These are phyloP conservation scores for Schizopygopsis pylzovi DNA, from an alignment of 2,797 vertebrate species.

Conservation along the genomic window DNA sequence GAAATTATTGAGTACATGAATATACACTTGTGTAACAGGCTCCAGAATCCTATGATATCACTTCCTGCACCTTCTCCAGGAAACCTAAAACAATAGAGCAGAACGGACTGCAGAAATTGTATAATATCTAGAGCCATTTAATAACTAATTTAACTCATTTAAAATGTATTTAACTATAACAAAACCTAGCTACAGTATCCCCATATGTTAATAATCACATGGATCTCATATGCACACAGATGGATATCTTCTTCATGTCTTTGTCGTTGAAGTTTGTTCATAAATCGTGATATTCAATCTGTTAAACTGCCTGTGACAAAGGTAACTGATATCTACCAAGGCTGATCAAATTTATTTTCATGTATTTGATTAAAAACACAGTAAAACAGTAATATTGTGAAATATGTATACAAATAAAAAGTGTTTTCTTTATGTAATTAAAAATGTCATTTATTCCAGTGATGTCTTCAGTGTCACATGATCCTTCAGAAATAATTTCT, in stretches of 20 bases:
- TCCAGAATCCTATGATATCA: constrained; percentile 21
- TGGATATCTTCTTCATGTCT: neutral
- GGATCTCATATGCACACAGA: neutral
- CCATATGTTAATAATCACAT: neutral
- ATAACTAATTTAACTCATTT: constrained; percentile 24
- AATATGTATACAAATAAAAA: neutral
- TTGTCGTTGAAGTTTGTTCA: neutral
- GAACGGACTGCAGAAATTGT: neutral
- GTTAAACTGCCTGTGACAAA: neutral
- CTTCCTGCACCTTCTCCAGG: constrained; percentile 21
- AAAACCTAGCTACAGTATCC: neutral
- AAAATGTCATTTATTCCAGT: neutral
- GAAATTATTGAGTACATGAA: neutral
- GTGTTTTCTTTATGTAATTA: neutral
- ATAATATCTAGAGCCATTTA: neutral
- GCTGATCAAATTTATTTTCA: neutral
- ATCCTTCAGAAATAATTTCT: neutral
- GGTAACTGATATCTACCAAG: neutral
- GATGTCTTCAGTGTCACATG: neutral
- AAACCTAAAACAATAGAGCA: neutral
- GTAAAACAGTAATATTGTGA: neutral
- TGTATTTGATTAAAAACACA: neutral
- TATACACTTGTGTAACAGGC: constrained; percentile 13
- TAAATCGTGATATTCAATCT: neutral
- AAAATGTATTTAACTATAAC: neutral